phyloP scores from a whole-genome alignment of 1,140 invertebrate genomes.

The Glossosoma conforme region DNA sequence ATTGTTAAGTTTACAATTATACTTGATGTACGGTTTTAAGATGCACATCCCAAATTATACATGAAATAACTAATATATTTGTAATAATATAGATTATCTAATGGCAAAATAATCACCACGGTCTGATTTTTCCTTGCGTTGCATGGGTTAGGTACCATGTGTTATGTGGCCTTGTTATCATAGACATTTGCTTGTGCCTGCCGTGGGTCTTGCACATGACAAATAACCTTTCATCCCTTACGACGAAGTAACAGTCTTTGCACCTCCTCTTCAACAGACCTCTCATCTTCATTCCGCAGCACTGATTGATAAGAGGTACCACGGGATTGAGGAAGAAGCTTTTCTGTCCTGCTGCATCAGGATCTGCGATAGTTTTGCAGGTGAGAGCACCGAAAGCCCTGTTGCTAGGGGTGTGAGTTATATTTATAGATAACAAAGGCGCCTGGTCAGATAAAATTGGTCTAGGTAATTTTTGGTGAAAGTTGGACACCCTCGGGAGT shows the following conservation, averaged over 20 bases:
- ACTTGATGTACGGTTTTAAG: not conserved
- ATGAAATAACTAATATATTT: too few species aligned
- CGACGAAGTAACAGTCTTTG: conserved; percentile 64
- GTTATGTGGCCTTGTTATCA: conserved; percentile 51
- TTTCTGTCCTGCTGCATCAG: too few species aligned
- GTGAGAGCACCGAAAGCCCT: too few species aligned
- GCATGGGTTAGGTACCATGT: conserved; percentile 64
- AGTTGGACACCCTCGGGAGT: conserved; percentile 4
- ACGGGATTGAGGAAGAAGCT: conserved; percentile 12
- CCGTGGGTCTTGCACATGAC: conserved; percentile 64
- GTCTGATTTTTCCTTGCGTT: conserved; percentile 51
- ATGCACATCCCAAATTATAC: too few species aligned
- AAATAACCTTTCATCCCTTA: conserved; percentile 55
- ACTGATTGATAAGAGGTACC: conserved; percentile 11
- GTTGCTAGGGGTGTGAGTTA: too few species aligned
- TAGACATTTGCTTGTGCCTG: conserved; percentile 67
- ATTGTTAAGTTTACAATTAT: not conserved
- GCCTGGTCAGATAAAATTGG: too few species aligned
- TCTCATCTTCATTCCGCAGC: conserved; percentile 57
- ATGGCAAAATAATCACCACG: conserved; percentile 39
- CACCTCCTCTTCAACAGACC: conserved; percentile 58
- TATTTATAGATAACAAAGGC: too few species aligned
- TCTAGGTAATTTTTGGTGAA: too few species aligned
- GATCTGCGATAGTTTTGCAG: too few species aligned
- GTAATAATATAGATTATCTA: too few species aligned